These are phyloP conservation scores for Argya squamiceps DNA, from an alignment of 2,797 vertebrate species.

Conservation along the genomic window DNA sequence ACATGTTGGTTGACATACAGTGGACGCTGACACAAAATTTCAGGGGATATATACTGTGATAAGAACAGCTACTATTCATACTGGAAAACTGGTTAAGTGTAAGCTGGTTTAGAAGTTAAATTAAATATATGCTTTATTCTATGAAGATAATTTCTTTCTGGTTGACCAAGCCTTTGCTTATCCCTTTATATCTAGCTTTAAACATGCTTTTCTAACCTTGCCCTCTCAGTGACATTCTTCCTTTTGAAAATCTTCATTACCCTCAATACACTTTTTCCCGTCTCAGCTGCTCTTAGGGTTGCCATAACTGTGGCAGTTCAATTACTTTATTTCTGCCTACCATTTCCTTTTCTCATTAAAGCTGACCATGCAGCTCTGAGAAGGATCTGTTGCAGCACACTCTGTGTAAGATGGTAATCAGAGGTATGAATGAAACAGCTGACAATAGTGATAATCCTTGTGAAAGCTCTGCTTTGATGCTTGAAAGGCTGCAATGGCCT, in stretches of 20 bases:
- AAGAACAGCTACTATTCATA: neutral
- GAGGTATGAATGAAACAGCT: conserved; percentile 28
- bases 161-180: neutral
- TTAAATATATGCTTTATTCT: neutral
- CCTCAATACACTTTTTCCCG: neutral
- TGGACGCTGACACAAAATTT: neutral
- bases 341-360: conserved; percentile 11
- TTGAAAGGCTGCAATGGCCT: conserved; percentile 8
- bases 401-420: neutral
- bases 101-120: neutral
- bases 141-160: neutral
- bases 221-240: neutral
- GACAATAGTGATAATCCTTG: neutral
- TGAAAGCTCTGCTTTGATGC: neutral
- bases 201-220: neutral
- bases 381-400: neutral
- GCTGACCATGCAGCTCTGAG: neutral
- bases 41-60: neutral
- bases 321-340: conserved; percentile 14
- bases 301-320: neutral
- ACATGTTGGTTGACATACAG: neutral
- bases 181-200: neutral
- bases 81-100: neutral
- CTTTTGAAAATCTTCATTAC: neutral
- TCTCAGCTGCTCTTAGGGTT: neutral